Conservation (phyloP, 2,113 vertebrate genomes). For the Tyrannus savana region DNA sequence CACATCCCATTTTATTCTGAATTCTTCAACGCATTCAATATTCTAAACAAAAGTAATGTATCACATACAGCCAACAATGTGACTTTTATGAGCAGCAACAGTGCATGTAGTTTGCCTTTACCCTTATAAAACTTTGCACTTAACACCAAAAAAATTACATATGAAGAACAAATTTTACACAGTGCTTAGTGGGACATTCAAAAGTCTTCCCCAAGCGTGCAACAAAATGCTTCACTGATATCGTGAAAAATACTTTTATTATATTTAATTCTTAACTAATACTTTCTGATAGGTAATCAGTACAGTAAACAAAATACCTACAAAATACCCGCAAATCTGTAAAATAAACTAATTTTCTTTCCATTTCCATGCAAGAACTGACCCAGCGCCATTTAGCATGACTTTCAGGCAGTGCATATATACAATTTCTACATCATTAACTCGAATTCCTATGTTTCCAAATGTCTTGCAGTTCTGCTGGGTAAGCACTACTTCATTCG, state of each 20-base stretch:
- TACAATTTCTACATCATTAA: constrained; percentile 73
- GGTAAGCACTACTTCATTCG: constrained; percentile 44
- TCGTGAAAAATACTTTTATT: neutral
- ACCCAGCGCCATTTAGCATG: constrained; percentile 31
- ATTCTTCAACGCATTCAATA: neutral
- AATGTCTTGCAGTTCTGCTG: constrained; percentile 56
- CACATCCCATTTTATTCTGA: neutral
- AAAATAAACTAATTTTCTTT: constrained; percentile 68
- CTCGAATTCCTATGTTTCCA: constrained; percentile 49
- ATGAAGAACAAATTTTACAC: neutral
- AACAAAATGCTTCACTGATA: constrained; percentile 44
- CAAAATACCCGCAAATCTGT: constrained; percentile 27
- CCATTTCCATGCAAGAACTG: constrained; percentile 46
- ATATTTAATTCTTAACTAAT: constrained; percentile 55
- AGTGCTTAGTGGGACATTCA: neutral
- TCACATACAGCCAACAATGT: neutral
- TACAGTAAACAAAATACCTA: constrained; percentile 34
- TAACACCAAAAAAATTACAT: neutral
- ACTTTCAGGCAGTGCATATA: constrained; percentile 47
- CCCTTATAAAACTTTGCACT: neutral
- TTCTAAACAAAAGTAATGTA: neutral
- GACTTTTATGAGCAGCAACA: neutral
- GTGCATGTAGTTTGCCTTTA: neutral
- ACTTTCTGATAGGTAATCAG: constrained; percentile 32
- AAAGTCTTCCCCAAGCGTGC: neutral